Evolutionary conservation across 2,113 vertebrate genomes (phyloP).

Genomic region (Mystacornis crossleyi): DNA sequence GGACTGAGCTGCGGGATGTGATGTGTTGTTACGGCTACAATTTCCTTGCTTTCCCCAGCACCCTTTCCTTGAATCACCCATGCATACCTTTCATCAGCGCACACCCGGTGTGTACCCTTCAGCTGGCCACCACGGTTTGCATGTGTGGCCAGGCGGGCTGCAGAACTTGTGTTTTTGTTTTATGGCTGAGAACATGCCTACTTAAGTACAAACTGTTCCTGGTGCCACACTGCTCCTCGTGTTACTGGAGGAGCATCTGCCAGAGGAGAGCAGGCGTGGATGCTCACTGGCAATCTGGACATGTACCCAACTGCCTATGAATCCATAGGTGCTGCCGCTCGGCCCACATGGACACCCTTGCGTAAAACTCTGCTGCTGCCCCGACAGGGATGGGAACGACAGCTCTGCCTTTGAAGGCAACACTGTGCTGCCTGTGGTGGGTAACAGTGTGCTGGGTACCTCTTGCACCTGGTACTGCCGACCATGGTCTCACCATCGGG

Average conservation of each 20-base stretch:
- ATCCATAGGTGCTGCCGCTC: neutral
- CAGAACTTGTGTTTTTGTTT: neutral
- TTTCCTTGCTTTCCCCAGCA: neutral
- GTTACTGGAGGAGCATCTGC: neutral
- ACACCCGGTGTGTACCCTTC: neutral
- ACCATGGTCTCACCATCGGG: fast-evolving
- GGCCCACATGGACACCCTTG: fast-evolving
- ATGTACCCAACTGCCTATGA: neutral
- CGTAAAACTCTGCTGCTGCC: neutral
- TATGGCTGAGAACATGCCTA: fast-evolving
- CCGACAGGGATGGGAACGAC: neutral
- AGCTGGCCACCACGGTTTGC: neutral
- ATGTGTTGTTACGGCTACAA: neutral
- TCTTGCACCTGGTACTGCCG: neutral
- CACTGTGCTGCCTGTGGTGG: neutral
- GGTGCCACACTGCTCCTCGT: fast-evolving
- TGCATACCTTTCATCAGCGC: neutral
- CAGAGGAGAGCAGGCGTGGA: neutral
- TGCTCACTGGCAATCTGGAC: neutral
- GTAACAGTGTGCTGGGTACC: fast-evolving
- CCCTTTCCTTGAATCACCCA: neutral
- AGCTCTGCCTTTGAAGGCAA: neutral
- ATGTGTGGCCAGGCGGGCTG: neutral
- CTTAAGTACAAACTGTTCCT: neutral
- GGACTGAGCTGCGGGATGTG: neutral